phyloP scores from a whole-genome alignment of 1,140 invertebrate genomes.

The Drosophila simulans region DNA sequence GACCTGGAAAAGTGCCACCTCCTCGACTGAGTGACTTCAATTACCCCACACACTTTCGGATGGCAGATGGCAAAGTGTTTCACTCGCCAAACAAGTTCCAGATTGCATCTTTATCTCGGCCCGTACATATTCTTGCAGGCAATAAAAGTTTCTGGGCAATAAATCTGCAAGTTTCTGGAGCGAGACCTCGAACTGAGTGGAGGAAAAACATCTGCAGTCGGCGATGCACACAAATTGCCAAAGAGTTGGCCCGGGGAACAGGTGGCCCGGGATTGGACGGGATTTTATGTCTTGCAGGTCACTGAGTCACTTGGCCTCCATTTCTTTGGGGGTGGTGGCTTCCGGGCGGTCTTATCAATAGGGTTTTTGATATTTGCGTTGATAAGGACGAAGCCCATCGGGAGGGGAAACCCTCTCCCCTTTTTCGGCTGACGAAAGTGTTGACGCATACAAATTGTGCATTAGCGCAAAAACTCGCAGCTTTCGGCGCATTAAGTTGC shows the following conservation, averaged over 20 bases:
- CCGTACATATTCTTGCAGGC: constrained; percentile 76
- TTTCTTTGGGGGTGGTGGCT: constrained; percentile 7
- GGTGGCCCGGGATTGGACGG: constrained; percentile 46
- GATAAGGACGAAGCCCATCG: constrained; percentile 62
- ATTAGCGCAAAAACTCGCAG: constrained; percentile 81
- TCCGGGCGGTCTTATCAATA: constrained; percentile 46
- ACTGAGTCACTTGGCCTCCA: constrained; percentile 76
- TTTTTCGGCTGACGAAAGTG: constrained; percentile 63
- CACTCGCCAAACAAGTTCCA: constrained; percentile 73
- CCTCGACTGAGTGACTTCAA: constrained; percentile 46
- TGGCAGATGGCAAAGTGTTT: constrained; percentile 68
- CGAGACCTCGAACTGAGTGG: constrained; percentile 51
- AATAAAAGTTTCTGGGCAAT: constrained; percentile 81
- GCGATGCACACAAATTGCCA: constrained; percentile 59
- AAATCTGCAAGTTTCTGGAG: constrained; percentile 81
- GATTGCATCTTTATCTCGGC: constrained; percentile 76
- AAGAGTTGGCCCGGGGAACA: constrained; percentile 68
- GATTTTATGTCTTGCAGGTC: constrained; percentile 72
- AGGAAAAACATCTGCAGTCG: constrained; percentile 69
- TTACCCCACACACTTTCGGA: constrained; percentile 49
- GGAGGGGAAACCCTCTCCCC: not conserved
- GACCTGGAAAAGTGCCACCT: constrained; percentile 28
- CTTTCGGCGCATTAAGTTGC: constrained; percentile 78
- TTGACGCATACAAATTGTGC: constrained; percentile 83
- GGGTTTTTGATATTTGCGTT: constrained; percentile 64